phyloP scores from a whole-genome alignment of 2,797 vertebrate species.

The Thalassophryne amazonica region DNA sequence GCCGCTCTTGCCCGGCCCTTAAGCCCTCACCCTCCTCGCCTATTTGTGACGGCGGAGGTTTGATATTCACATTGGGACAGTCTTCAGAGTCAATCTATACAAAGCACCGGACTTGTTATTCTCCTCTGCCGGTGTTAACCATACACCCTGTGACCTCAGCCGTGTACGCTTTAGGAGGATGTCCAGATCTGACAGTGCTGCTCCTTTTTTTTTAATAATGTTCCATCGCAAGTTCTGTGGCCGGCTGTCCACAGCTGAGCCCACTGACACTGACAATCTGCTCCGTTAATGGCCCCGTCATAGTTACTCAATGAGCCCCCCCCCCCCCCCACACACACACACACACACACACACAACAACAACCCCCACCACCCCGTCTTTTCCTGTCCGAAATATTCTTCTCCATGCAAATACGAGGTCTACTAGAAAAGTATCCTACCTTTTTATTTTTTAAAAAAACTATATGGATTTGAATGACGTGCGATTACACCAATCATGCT shows the following conservation, averaged over 20 bases:
- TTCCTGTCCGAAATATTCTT: no score
- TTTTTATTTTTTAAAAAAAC: no score
- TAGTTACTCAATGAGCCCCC: constrained; percentile 20
- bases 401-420: no score
- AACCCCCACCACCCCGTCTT: no score
- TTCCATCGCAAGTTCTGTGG: constrained; percentile 30
- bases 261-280: constrained; percentile 53
- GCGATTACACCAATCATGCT: no score
- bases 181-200: constrained; percentile 66
- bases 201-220: constrained; percentile 67
- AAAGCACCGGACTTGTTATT: constrained; percentile 66
- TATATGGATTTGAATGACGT: no score
- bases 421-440: no score
- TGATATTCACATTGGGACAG: constrained; percentile 67
- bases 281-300: constrained; percentile 61
- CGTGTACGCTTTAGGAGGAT: constrained; percentile 57
- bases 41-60: constrained; percentile 65
- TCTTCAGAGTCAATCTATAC: constrained; percentile 71
- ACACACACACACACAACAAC: no score
- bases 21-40: constrained; percentile 49
- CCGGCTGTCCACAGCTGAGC: constrained; percentile 49
- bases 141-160: constrained; percentile 50
- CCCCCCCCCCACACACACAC: constrained; percentile 19
- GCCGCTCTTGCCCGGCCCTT: constrained; percentile 31
- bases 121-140: constrained; percentile 62